A percentile compares a stretch with the other conserved stretches of the same genome.
phyloP scores from a whole-genome alignment of 1,140 invertebrate genomes.

The Ceratina australensis region DNA sequence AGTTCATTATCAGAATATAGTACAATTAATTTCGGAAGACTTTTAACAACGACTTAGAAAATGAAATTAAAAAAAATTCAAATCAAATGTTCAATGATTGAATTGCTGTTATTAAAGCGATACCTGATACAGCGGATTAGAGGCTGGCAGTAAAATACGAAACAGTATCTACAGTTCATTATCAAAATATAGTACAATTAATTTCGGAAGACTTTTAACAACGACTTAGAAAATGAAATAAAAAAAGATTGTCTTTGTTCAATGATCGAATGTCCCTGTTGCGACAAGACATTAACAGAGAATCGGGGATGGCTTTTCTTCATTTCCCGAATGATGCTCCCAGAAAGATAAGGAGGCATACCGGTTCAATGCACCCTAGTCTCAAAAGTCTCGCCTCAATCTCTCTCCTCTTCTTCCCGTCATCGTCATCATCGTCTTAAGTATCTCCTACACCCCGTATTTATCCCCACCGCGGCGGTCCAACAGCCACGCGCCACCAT shows the following conservation, averaged over 20 bases:
- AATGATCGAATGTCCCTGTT: no score
- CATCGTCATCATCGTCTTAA: constrained; percentile 59
- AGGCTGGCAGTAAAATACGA: no score
- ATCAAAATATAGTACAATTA: no score
- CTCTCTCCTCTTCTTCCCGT: constrained; percentile 33
- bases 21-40: no score
- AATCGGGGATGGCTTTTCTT: neutral
- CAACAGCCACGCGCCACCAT: constrained; percentile 70
- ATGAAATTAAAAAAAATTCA: no score
- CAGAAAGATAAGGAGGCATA: constrained; percentile 24
- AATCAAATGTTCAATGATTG: no score
- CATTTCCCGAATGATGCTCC: constrained; percentile 33
- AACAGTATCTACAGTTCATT: no score
- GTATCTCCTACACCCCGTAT: constrained; percentile 62
- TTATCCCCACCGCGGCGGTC: constrained; percentile 65
- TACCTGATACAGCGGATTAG: no score
- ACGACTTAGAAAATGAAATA: no score
- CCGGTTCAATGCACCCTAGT: constrained; percentile 52
- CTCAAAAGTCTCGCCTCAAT: constrained; percentile 34
- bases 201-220: neutral
- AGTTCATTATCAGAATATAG: no score
- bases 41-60: neutral
- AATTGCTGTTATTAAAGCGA: no score
- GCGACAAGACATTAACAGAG: constrained; percentile 1
- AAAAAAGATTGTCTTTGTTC: no score